Evolutionary conservation across 2,888 invertebrate genomes (phyloP).

Genomic region (Mesorhabditis sp.): DNA sequence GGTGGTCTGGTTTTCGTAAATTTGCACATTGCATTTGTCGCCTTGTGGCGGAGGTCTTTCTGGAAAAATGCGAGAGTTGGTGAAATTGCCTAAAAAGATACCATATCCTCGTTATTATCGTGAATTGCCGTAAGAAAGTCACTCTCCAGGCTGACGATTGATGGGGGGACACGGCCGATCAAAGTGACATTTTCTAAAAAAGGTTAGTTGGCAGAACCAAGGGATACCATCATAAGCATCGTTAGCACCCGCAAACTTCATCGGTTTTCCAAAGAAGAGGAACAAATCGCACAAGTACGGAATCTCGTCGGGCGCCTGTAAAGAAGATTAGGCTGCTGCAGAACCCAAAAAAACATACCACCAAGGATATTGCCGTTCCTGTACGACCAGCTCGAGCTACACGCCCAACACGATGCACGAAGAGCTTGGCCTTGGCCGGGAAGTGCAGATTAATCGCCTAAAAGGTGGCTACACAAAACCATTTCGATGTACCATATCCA

Average conservation of each 20-base stretch:
- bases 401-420: constrained; percentile 94
- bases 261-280: constrained; percentile 79
- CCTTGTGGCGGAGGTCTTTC: constrained; percentile 71
- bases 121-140: constrained; percentile 75
- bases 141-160: constrained; percentile 77
- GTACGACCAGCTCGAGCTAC: constrained; percentile 38
- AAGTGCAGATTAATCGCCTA: constrained; percentile 91
- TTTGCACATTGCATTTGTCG: constrained; percentile 83
- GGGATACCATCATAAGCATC: constrained; percentile 36
- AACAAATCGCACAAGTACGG: constrained; percentile 90
- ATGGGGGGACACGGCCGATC: constrained; percentile 78
- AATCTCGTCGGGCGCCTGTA: constrained; percentile 77
- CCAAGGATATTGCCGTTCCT: constrained; percentile 85
- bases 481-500: constrained; percentile 68
- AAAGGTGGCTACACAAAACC: constrained; percentile 7
- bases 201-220: constrained; percentile 1
- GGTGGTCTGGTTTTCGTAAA: constrained; percentile 82
- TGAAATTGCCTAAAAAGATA: constrained; percentile 7
- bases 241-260: constrained; percentile 62
- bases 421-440: constrained; percentile 91
- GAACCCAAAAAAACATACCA: constrained; percentile 59
- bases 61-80: constrained; percentile 52
- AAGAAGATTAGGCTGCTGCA: not conserved
- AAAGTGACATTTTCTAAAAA: constrained; percentile 54
- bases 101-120: constrained; percentile 64